phyloP scores from a whole-genome alignment of 2,888 invertebrate species.

The Caenorhabditis japonica region DNA sequence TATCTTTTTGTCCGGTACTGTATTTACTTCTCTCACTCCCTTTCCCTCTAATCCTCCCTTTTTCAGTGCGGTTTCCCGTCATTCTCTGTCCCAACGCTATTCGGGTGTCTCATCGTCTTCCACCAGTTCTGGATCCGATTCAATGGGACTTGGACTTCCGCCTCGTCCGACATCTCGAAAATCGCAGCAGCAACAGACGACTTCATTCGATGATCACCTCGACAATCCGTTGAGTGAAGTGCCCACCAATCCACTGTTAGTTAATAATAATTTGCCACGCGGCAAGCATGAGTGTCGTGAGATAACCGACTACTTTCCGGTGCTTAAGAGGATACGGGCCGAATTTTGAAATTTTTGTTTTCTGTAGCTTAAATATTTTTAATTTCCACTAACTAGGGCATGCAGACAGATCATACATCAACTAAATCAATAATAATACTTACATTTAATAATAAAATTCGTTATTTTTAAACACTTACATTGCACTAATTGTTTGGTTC shows the following conservation, averaged over 20 bases:
- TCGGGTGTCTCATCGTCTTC: slow-evolving; percentile 59
- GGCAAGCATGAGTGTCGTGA: slow-evolving; percentile 22
- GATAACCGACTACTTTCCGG: slow-evolving; percentile 36
- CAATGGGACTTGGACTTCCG: slow-evolving; percentile 51
- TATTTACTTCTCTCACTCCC: neutral
- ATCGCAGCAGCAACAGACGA: slow-evolving; percentile 41
- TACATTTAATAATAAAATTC: slow-evolving; percentile 32
- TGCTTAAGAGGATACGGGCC: slow-evolving; percentile 30
- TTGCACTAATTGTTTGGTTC: too few relatives aligned
- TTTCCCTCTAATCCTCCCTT: slow-evolving; percentile 6
- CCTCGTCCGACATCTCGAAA: slow-evolving; percentile 45
- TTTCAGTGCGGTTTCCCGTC: slow-evolving; percentile 48
- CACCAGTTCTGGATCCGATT: slow-evolving; percentile 53
- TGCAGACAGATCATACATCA: too few relatives aligned
- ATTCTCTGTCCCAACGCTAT: slow-evolving; percentile 51
- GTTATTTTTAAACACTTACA: too few relatives aligned
- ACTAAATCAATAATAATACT: slow-evolving; percentile 23
- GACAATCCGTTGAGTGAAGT: slow-evolving; percentile 34
- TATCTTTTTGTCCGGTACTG: too few relatives aligned
- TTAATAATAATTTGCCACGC: slow-evolving; percentile 8
- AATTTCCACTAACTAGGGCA: slow-evolving; percentile 7
- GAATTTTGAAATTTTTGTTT: slow-evolving; percentile 16
- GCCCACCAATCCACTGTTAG: slow-evolving; percentile 43
- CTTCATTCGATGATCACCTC: slow-evolving; percentile 32
- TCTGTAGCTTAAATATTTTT: slow-evolving; percentile 5